A percentile compares a stretch with the other conserved stretches of the same genome.
Conservation (phyloP, 2,113 vertebrate genomes). For the Neogobius melanostomus region DNA sequence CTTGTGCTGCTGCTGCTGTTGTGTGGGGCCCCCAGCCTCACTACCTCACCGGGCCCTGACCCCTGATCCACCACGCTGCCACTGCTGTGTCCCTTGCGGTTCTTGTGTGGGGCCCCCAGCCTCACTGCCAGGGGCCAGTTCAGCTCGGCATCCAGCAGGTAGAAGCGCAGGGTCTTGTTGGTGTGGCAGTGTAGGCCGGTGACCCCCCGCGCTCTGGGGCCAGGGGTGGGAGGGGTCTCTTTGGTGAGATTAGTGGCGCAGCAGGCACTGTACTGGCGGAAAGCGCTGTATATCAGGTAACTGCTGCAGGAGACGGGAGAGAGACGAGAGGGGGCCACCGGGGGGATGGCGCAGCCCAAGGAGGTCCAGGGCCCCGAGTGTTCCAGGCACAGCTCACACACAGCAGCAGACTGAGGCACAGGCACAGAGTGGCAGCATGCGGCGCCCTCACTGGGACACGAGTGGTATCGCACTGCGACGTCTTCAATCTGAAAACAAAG, state of each 20-base stretch:
- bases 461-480: constrained; percentile 89
- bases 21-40: constrained; percentile 83
- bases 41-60: constrained; percentile 52
- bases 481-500: constrained; percentile 81
- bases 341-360: constrained; percentile 62
- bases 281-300: constrained; percentile 84
- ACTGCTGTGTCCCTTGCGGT: not conserved
- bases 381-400: constrained; percentile 88
- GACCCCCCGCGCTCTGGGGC: constrained; percentile 61
- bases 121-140: constrained; percentile 91
- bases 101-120: constrained; percentile 81
- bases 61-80: too few relatives aligned
- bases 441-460: constrained; percentile 67
- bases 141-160: constrained; percentile 88
- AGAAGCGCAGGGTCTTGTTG: constrained; percentile 95
- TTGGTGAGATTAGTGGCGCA: constrained; percentile 76
- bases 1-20: constrained; percentile 23
- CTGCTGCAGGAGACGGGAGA: constrained; percentile 76
- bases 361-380: constrained; percentile 57
- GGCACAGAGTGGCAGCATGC: constrained; percentile 87
- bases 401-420: constrained; percentile 74
- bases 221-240: constrained; percentile 46
- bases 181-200: constrained; percentile 90
- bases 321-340: constrained; percentile 76
- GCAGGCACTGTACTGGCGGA: constrained; percentile 88